phyloP scores from a whole-genome alignment of 1,140 invertebrate species.

The Caenorhabditis brenneri region DNA sequence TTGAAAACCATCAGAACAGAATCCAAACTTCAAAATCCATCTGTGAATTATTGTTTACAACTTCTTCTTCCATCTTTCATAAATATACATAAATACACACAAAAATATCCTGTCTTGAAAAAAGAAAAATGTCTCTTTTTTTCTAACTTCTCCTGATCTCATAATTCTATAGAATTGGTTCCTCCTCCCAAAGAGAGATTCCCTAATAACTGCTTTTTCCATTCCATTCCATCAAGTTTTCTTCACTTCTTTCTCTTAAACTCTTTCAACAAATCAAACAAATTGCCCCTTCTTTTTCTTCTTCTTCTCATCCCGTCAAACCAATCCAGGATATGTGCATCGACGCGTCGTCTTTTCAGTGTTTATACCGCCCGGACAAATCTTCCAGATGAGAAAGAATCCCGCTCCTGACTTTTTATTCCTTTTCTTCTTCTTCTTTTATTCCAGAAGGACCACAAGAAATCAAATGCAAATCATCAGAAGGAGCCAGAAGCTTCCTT shows the following conservation, averaged over 20 bases:
- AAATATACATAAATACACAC: too few species aligned
- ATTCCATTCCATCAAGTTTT: not conserved
- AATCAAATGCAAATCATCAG: conserved; percentile 29
- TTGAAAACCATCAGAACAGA: too few species aligned
- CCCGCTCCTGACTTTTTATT: not conserved
- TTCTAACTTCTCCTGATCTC: not conserved
- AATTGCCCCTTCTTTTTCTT: not conserved
- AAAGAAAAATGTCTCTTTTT: not conserved
- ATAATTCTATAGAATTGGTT: conserved; percentile 9
- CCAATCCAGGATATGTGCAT: not conserved
- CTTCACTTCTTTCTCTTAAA: too few species aligned
- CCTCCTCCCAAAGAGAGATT: not conserved
- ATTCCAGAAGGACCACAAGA: not conserved
- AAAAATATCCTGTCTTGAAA: not conserved
- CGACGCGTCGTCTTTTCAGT: not conserved
- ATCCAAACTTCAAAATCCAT: too few species aligned
- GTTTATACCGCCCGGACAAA: not conserved
- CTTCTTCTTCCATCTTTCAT: too few species aligned
- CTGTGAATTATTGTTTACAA: too few species aligned
- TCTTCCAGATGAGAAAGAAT: conserved; percentile 2
- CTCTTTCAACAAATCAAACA: not conserved
- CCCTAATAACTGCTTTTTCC: not conserved
- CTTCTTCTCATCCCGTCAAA: not conserved
- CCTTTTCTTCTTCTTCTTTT: not conserved
- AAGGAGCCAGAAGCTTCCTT: not conserved